Evolutionary conservation across 2,888 invertebrate species (phyloP).

Genomic region (Pristionchus fissidentatus): DNA sequence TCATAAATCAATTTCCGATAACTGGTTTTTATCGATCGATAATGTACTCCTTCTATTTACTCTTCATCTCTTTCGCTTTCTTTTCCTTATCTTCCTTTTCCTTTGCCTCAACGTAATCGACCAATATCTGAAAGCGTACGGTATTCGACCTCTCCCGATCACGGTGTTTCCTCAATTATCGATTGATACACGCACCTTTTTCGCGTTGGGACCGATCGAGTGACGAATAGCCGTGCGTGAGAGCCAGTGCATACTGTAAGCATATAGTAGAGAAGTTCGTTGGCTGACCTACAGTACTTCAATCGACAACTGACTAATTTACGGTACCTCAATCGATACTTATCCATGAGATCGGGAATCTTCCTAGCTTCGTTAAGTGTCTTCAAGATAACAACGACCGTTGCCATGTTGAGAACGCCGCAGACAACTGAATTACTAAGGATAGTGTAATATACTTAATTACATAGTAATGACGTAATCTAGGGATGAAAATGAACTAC

Average conservation of each 20-base stretch:
- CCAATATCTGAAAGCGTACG: constrained; percentile 12
- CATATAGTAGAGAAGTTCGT: too few relatives aligned
- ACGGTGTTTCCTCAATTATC: too few relatives aligned
- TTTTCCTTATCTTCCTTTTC: constrained; percentile 20
- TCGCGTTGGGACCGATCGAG: constrained; percentile 41
- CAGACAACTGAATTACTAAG: constrained; percentile 20
- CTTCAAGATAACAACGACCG: background rate
- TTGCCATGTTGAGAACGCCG: background rate
- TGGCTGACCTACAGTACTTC: too few relatives aligned
- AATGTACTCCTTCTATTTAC: too few relatives aligned
- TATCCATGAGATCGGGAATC: background rate
- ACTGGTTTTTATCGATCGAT: constrained; percentile 36
- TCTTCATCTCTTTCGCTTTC: constrained; percentile 8
- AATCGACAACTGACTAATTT: background rate
- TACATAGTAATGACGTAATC: background rate
- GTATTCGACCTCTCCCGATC: too few relatives aligned
- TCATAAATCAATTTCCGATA: too few relatives aligned
- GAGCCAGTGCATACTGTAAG: constrained; percentile 44
- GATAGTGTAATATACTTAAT: too few relatives aligned
- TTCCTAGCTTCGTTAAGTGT: background rate
- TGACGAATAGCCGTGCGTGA: constrained; percentile 33
- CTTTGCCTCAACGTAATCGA: constrained; percentile 7
- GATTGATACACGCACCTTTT: constrained; percentile 15
- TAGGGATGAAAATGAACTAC: background rate
- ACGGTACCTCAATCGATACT: constrained; percentile 42